Base-by-base conservation (phyloP, 2,797 vertebrate genomes). In the Sebastiscus albofasciatus region DNA sequence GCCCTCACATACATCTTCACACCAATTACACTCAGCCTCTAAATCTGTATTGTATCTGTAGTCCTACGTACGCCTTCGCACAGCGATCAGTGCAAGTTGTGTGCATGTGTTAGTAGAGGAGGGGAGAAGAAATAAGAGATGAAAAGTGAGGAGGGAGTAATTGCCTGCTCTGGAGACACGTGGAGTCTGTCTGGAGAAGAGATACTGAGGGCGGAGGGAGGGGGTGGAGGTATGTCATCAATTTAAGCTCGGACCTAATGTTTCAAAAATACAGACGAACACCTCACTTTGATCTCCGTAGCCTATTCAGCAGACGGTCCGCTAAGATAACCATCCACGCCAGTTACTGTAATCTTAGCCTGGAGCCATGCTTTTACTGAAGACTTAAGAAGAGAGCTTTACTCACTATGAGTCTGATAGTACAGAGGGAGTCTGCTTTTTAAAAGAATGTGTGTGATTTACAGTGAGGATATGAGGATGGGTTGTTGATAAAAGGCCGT, bases 321-420 rank as follows among this genome's bases (percentile, higher is more conserved):
- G 94, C 95, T 94, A 87, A 93, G 94, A 96, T 95, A 96, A 95
- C 92, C 64, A 95, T 93, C 92, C 91, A 67, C 12, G 85, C 11
- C 80, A 7, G 26, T 94, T 93, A 93, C 91, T 94, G 92, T 95
- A 96, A 96, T 96, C 91, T 94, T 93, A 95, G 87, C 94, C 91
- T 67, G 22, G 18, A 77, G 80, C 52, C 29, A 54, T 69, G 77
- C 46, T 79, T 87, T 88, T 86, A 56, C 60, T 68, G 72, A 36
- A 33, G 75, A 64, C 75, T 49, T 62, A 27, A 64, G 82, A 71
- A 60, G 54, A 34, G 27, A 60, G 68, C 22, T 85, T 79, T 24
- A 67, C 72, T 46, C 61, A 1, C 24, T 8, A 3, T 27, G 20
- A 13, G 31, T 14, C 69, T n/a, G 22, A 75, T n/a, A 42, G 59